Percentiles rank a stretch among this genome's conserved stretches.
phyloP scores from a whole-genome alignment of 2,797 vertebrate species.

The Ctenochaetus hawaiiensis region DNA sequence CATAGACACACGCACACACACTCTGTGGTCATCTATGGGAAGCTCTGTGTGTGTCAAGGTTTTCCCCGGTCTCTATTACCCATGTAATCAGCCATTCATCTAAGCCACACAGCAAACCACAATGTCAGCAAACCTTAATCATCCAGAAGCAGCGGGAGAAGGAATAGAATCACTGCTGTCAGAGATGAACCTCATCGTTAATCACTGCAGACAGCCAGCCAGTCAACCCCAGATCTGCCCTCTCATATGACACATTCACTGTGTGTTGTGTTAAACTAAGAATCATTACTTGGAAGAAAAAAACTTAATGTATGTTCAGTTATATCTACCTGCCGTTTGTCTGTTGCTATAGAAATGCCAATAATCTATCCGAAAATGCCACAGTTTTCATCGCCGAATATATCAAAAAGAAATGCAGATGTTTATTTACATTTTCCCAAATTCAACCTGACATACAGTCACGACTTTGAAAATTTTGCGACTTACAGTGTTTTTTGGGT shows the following conservation, averaged over 20 bases:
- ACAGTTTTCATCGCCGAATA: neutral
- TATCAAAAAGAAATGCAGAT: neutral
- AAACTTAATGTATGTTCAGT: neutral
- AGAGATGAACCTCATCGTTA: conserved; percentile 16
- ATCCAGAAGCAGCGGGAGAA: conserved; percentile 25
- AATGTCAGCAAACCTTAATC: conserved; percentile 63
- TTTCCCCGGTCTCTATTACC: conserved; percentile 67
- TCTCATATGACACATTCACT: neutral
- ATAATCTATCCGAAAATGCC: neutral
- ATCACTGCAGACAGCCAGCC: conserved; percentile 9
- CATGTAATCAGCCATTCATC: conserved; percentile 73
- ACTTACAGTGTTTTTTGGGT: neutral
- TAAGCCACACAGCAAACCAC: conserved; percentile 73
- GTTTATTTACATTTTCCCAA: neutral
- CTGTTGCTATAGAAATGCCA: neutral
- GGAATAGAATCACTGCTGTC: conserved; percentile 15
- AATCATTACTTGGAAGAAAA: neutral
- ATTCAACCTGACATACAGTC: neutral
- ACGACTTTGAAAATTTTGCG: neutral
- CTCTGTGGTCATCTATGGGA: neutral
- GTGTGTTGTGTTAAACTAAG: neutral
- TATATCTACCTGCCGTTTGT: neutral
- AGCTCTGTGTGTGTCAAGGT: conserved; percentile 21
- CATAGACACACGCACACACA: neutral
- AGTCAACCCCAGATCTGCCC: neutral